phyloP scores from a whole-genome alignment of 2,888 invertebrate genomes.

The Chymomyza amoena region DNA sequence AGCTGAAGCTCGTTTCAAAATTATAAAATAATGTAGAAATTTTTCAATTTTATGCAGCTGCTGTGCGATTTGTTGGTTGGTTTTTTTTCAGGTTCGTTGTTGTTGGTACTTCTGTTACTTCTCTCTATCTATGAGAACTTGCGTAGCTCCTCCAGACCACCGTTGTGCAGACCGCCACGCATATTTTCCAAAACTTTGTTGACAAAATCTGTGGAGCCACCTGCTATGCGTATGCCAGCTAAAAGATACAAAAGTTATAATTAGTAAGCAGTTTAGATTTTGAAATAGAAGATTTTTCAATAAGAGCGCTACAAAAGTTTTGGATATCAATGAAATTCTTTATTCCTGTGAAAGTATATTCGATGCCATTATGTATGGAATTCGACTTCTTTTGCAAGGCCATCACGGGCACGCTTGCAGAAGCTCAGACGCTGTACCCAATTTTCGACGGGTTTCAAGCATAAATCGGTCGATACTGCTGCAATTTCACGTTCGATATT shows the following conservation, averaged over 20 bases:
- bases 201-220: constrained; percentile 95
- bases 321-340: too few relatives aligned
- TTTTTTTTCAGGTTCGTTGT: not conserved
- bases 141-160: constrained; percentile 87
- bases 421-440: too few relatives aligned
- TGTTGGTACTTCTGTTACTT: not conserved
- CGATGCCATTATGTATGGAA: too few relatives aligned
- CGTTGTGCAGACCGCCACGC: constrained; percentile 87
- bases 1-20: not conserved
- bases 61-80: constrained; percentile 12
- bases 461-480: too few relatives aligned
- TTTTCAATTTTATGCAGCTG: constrained; percentile 13
- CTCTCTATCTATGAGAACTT: constrained; percentile 63
- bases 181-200: constrained; percentile 94
- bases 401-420: too few relatives aligned
- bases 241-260: not conserved
- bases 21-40: not conserved
- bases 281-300: too few relatives aligned
- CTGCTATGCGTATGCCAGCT: constrained; percentile 91
- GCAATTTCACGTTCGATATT: too few relatives aligned
- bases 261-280: not conserved
- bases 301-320: too few relatives aligned
- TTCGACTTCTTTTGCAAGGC: too few relatives aligned
- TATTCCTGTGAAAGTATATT: too few relatives aligned
- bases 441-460: too few relatives aligned